Evolutionary conservation across 1,140 invertebrate genomes (phyloP).

Genomic region (Arion vulgaris): DNA sequence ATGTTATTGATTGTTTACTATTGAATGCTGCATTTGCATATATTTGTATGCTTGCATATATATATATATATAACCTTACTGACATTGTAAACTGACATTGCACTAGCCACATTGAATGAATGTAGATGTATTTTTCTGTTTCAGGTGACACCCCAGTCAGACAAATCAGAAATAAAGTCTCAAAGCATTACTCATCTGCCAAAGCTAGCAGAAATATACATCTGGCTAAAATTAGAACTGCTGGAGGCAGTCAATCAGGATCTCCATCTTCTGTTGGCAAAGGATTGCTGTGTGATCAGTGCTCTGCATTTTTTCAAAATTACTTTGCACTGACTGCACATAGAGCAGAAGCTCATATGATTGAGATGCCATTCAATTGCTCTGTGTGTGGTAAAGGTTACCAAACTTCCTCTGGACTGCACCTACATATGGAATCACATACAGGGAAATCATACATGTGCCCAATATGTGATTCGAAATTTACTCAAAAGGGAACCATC

Average conservation of each 20-base stretch:
- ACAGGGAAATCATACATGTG: constrained; percentile 30
- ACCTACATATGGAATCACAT: constrained; percentile 20
- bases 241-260: neutral
- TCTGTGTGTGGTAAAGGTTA: constrained; percentile 29
- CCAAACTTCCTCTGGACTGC: constrained; percentile 7
- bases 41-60: too few species aligned
- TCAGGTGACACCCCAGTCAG: neutral
- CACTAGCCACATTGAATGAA: neutral
- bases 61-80: too few species aligned
- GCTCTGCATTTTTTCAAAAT: constrained; percentile 12
- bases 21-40: too few species aligned
- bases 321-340: neutral
- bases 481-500: constrained; percentile 29
- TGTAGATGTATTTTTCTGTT: neutral
- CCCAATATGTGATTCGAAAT: constrained; percentile 31
- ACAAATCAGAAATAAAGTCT: neutral
- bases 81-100: neutral
- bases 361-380: constrained; percentile 16
- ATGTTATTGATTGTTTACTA: too few species aligned
- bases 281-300: neutral
- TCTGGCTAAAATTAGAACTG: neutral
- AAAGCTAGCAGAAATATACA: neutral
- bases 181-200: neutral
- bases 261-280: neutral
- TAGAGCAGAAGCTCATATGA: neutral